Conservation (phyloP, 1,140 invertebrate genomes). For the Leptinotarsa lineolata region DNA sequence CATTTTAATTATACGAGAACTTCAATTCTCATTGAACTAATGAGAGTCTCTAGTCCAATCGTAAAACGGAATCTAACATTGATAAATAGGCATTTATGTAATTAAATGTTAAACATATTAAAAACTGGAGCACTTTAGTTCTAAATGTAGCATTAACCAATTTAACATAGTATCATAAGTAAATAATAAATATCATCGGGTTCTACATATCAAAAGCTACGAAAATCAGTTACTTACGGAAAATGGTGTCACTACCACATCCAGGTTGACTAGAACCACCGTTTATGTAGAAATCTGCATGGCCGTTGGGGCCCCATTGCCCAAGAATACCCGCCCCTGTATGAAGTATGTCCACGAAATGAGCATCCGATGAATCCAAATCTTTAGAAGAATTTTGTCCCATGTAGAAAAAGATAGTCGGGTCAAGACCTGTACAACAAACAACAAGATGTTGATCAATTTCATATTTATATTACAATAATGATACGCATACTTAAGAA, state of each 20-base stretch:
- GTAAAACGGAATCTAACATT: no score
- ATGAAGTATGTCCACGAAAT: slow-evolving; percentile 88
- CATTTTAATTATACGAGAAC: no score
- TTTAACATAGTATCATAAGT: slow-evolving; percentile 7
- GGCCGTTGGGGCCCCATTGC: slow-evolving; percentile 83
- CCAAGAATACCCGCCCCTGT: slow-evolving; percentile 84
- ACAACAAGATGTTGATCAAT: no score
- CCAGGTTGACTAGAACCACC: slow-evolving; percentile 87
- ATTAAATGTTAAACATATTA: no score
- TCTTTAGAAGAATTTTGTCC: slow-evolving; percentile 78
- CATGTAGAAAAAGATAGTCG: slow-evolving; percentile 82
- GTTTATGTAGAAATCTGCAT: slow-evolving; percentile 90
- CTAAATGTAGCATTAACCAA: background rate
- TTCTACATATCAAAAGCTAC: no score
- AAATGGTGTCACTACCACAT: slow-evolving; percentile 76
- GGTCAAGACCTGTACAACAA: slow-evolving; percentile 70
- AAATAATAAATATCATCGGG: background rate
- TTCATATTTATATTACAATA: no score
- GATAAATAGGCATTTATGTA: no score
- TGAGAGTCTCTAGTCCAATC: no score
- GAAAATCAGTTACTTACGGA: slow-evolving; percentile 65
- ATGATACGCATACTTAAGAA: no score
- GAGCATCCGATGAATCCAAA: slow-evolving; percentile 80
- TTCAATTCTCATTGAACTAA: no score
- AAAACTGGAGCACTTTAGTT: no score